These are phyloP conservation scores for Bombus ignitus DNA, from an alignment of 1,140 invertebrate genomes.

Conservation along the genomic window DNA sequence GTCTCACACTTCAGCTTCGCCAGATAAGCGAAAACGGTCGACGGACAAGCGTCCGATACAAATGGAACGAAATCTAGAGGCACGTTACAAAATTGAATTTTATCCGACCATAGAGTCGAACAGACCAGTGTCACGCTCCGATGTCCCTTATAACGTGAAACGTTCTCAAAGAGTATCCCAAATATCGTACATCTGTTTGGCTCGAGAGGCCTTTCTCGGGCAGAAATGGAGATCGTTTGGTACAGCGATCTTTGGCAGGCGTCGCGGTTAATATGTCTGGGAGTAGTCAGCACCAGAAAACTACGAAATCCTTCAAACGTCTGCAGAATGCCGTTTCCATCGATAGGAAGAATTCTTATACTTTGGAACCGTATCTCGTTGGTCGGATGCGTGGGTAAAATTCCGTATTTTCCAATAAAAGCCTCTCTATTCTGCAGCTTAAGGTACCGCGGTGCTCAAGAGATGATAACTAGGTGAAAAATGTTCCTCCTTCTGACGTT, in stretches of 20 bases:
- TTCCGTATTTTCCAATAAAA: slow-evolving; percentile 11
- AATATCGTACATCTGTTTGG: neutral
- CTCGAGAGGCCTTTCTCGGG: neutral
- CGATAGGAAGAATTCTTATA: neutral
- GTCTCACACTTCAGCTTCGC: neutral
- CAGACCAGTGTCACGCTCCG: no score
- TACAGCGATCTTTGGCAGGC: neutral
- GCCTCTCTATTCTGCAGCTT: neutral
- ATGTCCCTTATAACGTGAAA: neutral
- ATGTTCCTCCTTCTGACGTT: slow-evolving; percentile 9
- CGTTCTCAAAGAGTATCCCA: neutral
- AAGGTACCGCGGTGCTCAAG: neutral
- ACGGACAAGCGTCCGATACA: neutral
- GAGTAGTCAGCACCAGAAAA: no score
- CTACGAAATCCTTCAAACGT: neutral
- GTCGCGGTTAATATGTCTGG: neutral
- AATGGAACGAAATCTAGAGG: neutral
- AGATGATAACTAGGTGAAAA: slow-evolving; percentile 25
- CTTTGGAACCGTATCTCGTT: neutral
- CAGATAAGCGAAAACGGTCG: neutral
- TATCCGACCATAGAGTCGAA: neutral
- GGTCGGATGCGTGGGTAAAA: neutral
- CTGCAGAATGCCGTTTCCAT: neutral
- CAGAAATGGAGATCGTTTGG: neutral
- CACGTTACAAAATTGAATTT: neutral